Percentiles rank a stretch among this genome's conserved stretches.
Evolutionary conservation across 2,113 vertebrate genomes (phyloP).

Genomic region (Hypocryptadius cinnamomeus): DNA sequence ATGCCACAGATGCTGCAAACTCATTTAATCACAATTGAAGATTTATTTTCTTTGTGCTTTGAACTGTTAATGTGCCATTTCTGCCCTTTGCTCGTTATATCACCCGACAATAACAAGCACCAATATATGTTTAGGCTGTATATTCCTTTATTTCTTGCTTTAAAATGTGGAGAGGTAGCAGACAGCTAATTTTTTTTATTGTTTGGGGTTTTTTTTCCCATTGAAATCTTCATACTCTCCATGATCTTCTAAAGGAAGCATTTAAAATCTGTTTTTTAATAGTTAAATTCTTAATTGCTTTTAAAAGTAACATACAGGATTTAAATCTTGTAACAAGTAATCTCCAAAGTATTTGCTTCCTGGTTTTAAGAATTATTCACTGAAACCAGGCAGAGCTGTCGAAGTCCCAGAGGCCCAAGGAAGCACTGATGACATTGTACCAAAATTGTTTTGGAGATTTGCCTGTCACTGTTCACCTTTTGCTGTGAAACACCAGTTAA

Average conservation of each 20-base stretch:
- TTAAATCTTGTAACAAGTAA: not conserved
- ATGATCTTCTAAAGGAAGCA: not conserved
- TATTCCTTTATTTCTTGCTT: not conserved
- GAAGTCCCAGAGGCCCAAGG: not conserved
- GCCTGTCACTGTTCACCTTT: not conserved
- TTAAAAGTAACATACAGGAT: not conserved
- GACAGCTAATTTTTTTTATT: not conserved
- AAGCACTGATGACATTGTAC: not conserved
- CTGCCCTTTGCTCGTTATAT: not conserved
- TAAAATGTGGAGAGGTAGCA: not conserved
- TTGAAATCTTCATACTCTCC: not conserved
- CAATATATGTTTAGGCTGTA: not conserved
- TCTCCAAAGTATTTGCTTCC: not conserved
- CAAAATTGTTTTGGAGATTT: not conserved
- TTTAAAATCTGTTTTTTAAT: not conserved
- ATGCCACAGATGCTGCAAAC: conserved; percentile 26
- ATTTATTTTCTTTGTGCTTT: conserved; percentile 22
- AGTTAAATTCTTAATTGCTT: not conserved
- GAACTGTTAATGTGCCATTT: conserved; percentile 1
- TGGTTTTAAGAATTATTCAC: not conserved
- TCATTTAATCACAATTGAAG: conserved; percentile 15
- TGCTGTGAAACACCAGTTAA: not conserved
- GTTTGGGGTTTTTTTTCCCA: not conserved
- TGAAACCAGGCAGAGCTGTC: not conserved
- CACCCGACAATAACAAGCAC: not conserved